A percentile compares a stretch with the other conserved stretches of the same genome.
Evolutionary conservation across 1,140 invertebrate species (phyloP).

Genomic region (Drosophila repletoides): DNA sequence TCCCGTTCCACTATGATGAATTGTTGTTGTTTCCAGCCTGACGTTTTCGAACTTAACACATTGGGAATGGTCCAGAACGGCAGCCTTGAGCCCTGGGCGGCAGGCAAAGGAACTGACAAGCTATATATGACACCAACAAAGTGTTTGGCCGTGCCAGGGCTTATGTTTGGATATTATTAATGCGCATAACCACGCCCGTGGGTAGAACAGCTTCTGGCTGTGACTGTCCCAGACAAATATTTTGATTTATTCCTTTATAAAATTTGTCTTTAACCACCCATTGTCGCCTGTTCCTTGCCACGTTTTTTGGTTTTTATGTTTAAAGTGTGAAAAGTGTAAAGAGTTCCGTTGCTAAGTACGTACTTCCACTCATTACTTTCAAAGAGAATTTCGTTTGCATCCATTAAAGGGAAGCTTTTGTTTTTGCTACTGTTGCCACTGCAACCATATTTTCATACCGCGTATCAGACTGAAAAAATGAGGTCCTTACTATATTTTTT

Average conservation of each 20-base stretch:
- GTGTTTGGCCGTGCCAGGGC: constrained; percentile 5
- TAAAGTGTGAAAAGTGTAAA: too few species aligned
- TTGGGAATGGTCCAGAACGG: constrained; percentile 23
- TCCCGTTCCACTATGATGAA: constrained; percentile 38
- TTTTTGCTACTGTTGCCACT: too few species aligned
- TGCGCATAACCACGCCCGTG: constrained; percentile 25
- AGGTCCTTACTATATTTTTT: too few species aligned
- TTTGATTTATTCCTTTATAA: constrained; percentile 63
- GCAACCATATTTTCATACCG: too few species aligned
- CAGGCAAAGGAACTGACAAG: constrained; percentile 38
- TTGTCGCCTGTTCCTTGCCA: too few species aligned
- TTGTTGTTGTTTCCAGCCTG: constrained; percentile 43
- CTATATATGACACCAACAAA: constrained; percentile 22
- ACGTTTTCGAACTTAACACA: constrained; percentile 50
- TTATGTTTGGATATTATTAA: constrained; percentile 43
- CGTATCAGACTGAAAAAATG: too few species aligned
- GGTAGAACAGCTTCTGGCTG: constrained; percentile 23
- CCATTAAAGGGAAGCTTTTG: too few species aligned
- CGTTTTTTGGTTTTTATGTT: too few species aligned
- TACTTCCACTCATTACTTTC: too few species aligned
- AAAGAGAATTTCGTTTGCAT: too few species aligned
- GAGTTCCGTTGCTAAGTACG: too few species aligned
- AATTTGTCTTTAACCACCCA: constrained; percentile 22
- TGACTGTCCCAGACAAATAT: constrained; percentile 38
- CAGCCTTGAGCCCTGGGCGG: constrained; percentile 41